Evolutionary conservation across 2,888 invertebrate genomes (phyloP), one percentile per base, ranked within the genome.

Genomic region (Hypselothyrea guttata): DNA sequence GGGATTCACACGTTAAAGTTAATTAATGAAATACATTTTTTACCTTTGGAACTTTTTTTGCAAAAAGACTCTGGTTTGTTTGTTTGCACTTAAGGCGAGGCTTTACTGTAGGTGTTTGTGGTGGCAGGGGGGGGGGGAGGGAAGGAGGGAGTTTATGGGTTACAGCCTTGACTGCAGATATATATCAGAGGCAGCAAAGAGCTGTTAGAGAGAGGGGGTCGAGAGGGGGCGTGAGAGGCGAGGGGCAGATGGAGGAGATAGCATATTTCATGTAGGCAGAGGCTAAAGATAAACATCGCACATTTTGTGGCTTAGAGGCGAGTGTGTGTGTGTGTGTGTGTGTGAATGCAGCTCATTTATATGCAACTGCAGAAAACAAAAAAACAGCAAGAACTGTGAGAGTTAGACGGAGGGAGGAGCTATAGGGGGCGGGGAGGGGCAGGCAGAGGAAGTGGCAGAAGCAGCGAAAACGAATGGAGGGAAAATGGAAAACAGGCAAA

Each of bases 231-330:
- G 5, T 2, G 22, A 5, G 28, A 28, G 33, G 11, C 2, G 12
- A n/a, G 11, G 11, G 11, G 12, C 3, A 11, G 33, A 30, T 12
- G 33, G 37, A 16, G 0, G 16, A 35, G 35, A 16, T 13, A 15
- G 27, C 27, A 12, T 11, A 33, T 16, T 15, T 11, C 30, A 63
- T 71, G 76, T 76, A 60, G 63, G 55, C 59, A 45, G 60, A 40
- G 40, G 27, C 12, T 33, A 37, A 48, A 66, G 84, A 77, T 77
- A 84, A 75, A 69, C 56, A 85, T 83, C 77, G 64, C 75, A 75
- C 70, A 73, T 81, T 77, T 55, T 77, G 65, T 52, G 71, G 67
- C 51, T 74, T 75, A 74, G 82, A 77, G 71, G n/a, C 12, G 31
- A 45, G 35, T 57, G 42, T 44, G 13, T 31, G 37, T 45, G 56